Conservation (phyloP, 2,113 vertebrate genomes). For the Coptodon bakossiorum region DNA sequence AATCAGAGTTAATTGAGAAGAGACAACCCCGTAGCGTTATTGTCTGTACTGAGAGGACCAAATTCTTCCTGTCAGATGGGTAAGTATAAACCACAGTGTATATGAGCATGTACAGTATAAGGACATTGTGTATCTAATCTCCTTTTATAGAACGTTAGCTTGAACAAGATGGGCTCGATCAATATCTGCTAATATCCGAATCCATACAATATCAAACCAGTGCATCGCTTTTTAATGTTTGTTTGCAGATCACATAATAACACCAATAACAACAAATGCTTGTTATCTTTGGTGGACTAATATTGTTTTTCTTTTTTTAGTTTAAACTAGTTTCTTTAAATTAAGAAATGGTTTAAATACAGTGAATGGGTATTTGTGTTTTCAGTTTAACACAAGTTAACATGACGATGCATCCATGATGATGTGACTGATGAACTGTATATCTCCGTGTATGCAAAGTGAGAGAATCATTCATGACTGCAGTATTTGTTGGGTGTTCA, state of each 20-base stretch:
- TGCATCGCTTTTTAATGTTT: background rate
- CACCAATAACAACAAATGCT: background rate
- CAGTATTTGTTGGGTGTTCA: background rate
- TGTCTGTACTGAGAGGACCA: slow-evolving; percentile 47
- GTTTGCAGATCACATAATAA: slow-evolving; percentile 1
- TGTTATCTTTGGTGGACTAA: background rate
- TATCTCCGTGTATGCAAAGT: background rate
- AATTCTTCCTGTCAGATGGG: slow-evolving; percentile 47
- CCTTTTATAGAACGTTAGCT: slow-evolving; percentile 18
- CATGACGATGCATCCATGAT: background rate
- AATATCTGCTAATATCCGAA: background rate
- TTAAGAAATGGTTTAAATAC: background rate
- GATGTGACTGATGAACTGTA: background rate
- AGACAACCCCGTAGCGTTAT: slow-evolving; percentile 12
- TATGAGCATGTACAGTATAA: slow-evolving; percentile 58
- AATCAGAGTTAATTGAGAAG: slow-evolving; percentile 12
- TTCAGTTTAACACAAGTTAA: background rate
- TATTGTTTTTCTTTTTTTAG: background rate
- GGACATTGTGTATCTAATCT: slow-evolving; percentile 39
- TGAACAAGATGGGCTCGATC: slow-evolving; percentile 5
- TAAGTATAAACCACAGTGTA: slow-evolving; percentile 38
- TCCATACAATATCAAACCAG: background rate
- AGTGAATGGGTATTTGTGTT: background rate
- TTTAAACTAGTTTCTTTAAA: background rate
- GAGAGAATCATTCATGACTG: background rate